Evolutionary conservation across 37 sponge, comb jelly and placozoan genomes (phyloP), one percentile per base, ranked within the genome.

Genomic region (Diacarnus erythraeanus): DNA sequence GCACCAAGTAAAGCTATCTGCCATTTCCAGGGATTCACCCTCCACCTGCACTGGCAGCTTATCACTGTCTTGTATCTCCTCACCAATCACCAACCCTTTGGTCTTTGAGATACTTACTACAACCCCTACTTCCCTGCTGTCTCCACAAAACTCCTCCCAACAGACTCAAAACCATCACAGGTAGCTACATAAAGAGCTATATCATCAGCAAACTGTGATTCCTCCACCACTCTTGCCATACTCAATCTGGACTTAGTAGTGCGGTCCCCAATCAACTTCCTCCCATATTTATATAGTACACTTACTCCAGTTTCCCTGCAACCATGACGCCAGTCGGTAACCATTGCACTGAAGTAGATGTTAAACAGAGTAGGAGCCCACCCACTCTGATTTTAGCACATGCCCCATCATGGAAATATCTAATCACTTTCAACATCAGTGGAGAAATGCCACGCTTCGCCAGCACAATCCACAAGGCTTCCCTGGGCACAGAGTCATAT

Each of bases 121-220:
- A n/a, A n/a, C n/a, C n/a, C n/a, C n/a, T n/a, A n/a, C n/a, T n/a
- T n/a, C n/a, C n/a, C n/a, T n/a, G n/a, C n/a, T n/a, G n/a, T n/a
- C n/a, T n/a, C n/a, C n/a, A n/a, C n/a, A n/a, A n/a, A n/a, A n/a
- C n/a, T 47, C 51, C 51, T 47, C 12, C 10, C 51, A 6, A 47
- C 12, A 47, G 51, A 15, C 51, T 47, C 51, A 6, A 47, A 12
- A 47, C 51, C 6, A 12, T 12, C 51, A 15, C 57, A 6, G 57
- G 57, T 44, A 17, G 33, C 25, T 18, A 57, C 25, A 21, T 74
- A 74, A 20, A 74, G 37, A 27, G 75, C 56, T 5, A 44, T 26
- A 74, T 74, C 75, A 74, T 74, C 54, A 42, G 75, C 57, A 74
- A 74, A 74, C 75, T 74, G 75, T 4, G 75, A 31, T 57, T 74